These are phyloP conservation scores for Rhagoletis pomonella DNA, from an alignment of 1,140 invertebrate species.

Conservation along the genomic window DNA sequence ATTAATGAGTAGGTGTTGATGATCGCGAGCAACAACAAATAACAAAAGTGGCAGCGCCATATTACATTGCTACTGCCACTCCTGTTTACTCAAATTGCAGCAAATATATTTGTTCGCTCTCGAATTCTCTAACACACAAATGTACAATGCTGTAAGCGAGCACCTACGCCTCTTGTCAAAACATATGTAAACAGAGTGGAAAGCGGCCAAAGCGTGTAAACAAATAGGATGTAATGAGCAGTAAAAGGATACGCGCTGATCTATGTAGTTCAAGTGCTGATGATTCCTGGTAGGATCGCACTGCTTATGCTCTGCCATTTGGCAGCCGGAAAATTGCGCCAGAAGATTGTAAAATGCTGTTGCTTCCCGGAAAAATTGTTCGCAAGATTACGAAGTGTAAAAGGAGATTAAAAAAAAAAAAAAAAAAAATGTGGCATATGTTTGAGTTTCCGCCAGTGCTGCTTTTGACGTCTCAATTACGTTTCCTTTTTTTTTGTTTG, in stretches of 20 bases:
- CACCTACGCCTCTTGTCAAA: constrained; percentile 51
- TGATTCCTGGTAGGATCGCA: constrained; percentile 47
- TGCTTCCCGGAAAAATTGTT: constrained; percentile 4
- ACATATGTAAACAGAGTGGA: constrained; percentile 30
- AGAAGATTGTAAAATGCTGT: constrained; percentile 5
- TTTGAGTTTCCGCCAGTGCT: neutral
- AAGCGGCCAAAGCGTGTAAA: neutral
- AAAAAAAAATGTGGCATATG: constrained; percentile 8
- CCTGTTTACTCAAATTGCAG: constrained; percentile 31
- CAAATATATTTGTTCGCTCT: neutral
- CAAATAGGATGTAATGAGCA: neutral
- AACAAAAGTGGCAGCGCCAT: constrained; percentile 36
- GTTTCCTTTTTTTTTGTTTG: neutral
- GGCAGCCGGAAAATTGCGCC: neutral
- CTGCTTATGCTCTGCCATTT: neutral
- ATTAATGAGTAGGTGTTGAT: constrained; percentile 47
- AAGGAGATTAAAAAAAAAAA: neutral
- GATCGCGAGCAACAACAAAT: neutral
- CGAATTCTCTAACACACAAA: neutral
- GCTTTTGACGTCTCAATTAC: constrained; percentile 39
- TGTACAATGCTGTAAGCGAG: constrained; percentile 4
- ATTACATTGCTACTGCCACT: constrained; percentile 49
- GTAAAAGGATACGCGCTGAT: neutral
- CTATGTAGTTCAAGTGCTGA: constrained; percentile 5
- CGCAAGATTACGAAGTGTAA: neutral